Percentiles rank a stretch among this genome's conserved stretches.
Conservation (phyloP, 2,113 vertebrate genomes). For the Dromiciops gliroides region DNA sequence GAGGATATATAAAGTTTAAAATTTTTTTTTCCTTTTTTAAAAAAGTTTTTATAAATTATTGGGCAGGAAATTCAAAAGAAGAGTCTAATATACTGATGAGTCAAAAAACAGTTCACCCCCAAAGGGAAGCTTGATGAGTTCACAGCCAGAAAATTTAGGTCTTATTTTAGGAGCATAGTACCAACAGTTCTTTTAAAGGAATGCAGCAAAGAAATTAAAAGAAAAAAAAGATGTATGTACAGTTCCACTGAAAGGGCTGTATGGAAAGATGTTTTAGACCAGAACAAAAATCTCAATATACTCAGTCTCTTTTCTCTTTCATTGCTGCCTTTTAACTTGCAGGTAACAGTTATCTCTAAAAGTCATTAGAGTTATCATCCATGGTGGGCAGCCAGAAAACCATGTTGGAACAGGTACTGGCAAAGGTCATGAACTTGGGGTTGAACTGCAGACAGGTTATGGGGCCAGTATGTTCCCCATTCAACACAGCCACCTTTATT, state of each 20-base stretch:
- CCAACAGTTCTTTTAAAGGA: slow-evolving; percentile 74
- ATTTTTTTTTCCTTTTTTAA: too few relatives aligned
- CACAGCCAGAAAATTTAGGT: slow-evolving; percentile 47
- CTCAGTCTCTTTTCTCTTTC: slow-evolving; percentile 65
- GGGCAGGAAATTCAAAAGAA: slow-evolving; percentile 70
- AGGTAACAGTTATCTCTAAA: slow-evolving; percentile 40
- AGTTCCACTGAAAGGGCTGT: slow-evolving; percentile 69
- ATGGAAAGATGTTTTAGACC: slow-evolving; percentile 73
- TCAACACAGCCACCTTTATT: slow-evolving; percentile 96
- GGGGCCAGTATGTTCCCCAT: slow-evolving; percentile 97
- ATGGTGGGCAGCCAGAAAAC: slow-evolving; percentile 99
- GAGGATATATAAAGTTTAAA: slow-evolving; percentile 71
- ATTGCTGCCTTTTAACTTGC: slow-evolving; percentile 64
- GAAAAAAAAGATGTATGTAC: slow-evolving; percentile 70
- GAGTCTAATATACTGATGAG: slow-evolving; percentile 48
- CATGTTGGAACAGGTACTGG: slow-evolving; percentile 99
- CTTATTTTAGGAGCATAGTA: slow-evolving; percentile 48
- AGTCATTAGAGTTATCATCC: slow-evolving; percentile 90
- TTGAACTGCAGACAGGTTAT: slow-evolving; percentile 99
- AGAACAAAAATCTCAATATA: slow-evolving; percentile 72
- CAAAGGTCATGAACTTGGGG: slow-evolving; percentile 99
- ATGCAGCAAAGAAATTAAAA: slow-evolving; percentile 67
- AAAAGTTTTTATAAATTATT: slow-evolving; percentile 62
- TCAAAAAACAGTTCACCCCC: slow-evolving; percentile 50
- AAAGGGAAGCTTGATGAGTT: slow-evolving; percentile 41